Conservation (phyloP, 2,113 vertebrate genomes). For the Galbula dea region DNA sequence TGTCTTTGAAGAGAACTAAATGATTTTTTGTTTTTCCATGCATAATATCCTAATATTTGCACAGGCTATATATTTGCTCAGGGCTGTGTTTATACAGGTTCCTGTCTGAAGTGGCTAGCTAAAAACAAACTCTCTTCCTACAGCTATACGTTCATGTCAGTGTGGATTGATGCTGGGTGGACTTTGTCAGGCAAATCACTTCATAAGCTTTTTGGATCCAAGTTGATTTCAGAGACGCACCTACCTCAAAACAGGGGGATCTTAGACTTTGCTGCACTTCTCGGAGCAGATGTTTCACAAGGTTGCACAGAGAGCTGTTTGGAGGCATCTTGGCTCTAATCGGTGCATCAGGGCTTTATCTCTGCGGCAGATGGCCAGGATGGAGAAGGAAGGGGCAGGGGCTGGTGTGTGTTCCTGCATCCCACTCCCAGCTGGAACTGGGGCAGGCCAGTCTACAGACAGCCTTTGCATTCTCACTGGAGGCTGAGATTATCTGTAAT, state of each 20-base stretch:
- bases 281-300: neutral
- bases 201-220: neutral
- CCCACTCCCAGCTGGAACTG: neutral
- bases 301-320: neutral
- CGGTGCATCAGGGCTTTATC: accelerated
- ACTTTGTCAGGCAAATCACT: neutral
- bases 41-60: neutral
- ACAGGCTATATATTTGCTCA: neutral
- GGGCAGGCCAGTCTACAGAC: accelerated
- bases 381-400: accelerated
- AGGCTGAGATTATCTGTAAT: neutral
- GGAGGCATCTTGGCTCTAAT: neutral
- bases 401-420: accelerated
- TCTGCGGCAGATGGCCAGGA: neutral
- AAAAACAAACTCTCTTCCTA: neutral
- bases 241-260: neutral
- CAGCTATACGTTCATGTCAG: neutral
- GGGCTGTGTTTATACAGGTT: neutral
- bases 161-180: accelerated
- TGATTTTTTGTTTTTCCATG: neutral
- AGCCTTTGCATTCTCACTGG: neutral
- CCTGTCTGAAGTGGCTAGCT: conserved; percentile 1
- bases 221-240: neutral
- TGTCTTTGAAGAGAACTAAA: conserved; percentile 2
- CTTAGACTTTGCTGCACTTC: neutral